These are phyloP conservation scores for Neuroterus valhalla DNA, from an alignment of 1,140 invertebrate genomes.

Conservation along the genomic window DNA sequence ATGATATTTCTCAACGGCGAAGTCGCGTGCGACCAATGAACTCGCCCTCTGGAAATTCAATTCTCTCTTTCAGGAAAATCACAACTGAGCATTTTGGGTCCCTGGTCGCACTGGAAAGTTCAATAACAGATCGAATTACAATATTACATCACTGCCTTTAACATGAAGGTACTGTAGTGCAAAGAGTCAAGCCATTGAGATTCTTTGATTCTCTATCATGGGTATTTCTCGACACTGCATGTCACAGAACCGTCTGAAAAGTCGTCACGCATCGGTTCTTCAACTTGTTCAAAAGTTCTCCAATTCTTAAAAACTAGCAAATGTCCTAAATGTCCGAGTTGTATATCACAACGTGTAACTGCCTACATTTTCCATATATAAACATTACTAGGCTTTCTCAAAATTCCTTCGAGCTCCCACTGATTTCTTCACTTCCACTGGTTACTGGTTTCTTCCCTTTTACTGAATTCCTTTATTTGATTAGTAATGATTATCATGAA, in stretches of 20 bases:
- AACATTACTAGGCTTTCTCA: background rate
- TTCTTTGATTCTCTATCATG: background rate
- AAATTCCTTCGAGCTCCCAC: background rate
- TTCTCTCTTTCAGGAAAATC: slow-evolving; percentile 9
- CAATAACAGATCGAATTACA: slow-evolving; percentile 27
- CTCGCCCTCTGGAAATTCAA: background rate
- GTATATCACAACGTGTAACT: background rate
- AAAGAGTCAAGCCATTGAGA: background rate
- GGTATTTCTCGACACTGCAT: background rate
- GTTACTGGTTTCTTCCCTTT: background rate
- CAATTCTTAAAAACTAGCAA: background rate
- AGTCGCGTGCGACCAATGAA: slow-evolving; percentile 9
- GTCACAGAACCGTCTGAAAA: background rate
- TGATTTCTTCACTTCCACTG: background rate
- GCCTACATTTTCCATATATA: background rate
- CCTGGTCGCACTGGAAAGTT: background rate
- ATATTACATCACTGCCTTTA: background rate
- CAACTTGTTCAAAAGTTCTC: background rate
- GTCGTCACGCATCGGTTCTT: slow-evolving; percentile 16
- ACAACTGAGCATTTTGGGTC: background rate
- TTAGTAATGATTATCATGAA: background rate
- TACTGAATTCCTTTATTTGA: background rate
- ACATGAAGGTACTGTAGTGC: slow-evolving; percentile 22
- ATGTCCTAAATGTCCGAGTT: background rate
- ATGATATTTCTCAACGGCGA: slow-evolving; percentile 16